Evolutionary conservation across 2,113 vertebrate genomes (phyloP), one percentile per base, ranked within the genome.

Genomic region (Lamprotornis superbus): DNA sequence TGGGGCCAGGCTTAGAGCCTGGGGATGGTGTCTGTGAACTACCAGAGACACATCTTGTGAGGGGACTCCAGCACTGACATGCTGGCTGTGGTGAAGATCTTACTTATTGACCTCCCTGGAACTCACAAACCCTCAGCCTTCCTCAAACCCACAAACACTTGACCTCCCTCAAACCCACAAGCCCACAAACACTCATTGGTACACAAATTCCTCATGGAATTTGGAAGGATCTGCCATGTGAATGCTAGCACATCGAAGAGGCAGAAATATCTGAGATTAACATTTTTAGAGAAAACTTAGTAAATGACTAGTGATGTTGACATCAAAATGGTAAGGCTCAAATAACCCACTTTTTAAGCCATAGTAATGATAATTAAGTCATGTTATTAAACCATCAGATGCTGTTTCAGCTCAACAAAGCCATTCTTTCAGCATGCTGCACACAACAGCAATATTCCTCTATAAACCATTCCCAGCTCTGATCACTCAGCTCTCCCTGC

Each of bases 41-140:
- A 4, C 6, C 35, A 74, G 39, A 74, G 23, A 46, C 23, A 46
- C 23, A 9, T 15, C 25, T 4, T 50, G 1, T 16, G 8, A 42
- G 2, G 15, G 33, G 30, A 68, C 5, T 23, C 14, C 46, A 65
- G 24, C 1, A 2, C 10, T 27, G 67, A 28, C 18, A 16, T 18
- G 31, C 13, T 74, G 37, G 8, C 13, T 57, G 0, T 11, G 80
- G 46, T 6, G 8, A 57, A 61, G 11, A 27, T 27, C 28, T 80
- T 33, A 37, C 10, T 76, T 23, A 37, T 2, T 46, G 28, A 40
- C 7, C 16, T 53, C 7, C 9, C 42, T 56, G 12, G 89, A 73
- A 76, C 7, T 4, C 63, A 57, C 13, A 52, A 56, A 63, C 42
- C 5, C 7, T 39, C 0, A 0, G 40, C 23, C 6, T 53, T 28